Base-by-base conservation (phyloP, 2,113 vertebrate genomes). In the Illadopsis cleaveri region DNA sequence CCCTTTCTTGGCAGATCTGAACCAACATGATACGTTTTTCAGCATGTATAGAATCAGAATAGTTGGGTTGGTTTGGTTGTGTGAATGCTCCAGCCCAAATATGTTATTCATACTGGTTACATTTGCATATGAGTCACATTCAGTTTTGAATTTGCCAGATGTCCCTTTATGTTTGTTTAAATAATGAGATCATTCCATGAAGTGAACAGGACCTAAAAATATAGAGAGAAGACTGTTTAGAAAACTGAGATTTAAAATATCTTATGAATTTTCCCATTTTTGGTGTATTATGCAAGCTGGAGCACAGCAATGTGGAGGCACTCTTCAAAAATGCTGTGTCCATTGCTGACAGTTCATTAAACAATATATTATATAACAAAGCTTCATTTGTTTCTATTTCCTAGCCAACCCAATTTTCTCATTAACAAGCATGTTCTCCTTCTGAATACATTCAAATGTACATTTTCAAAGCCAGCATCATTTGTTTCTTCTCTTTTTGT, bases 161-260 rank as follows among this genome's bases (percentile, higher is more conserved):
- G 70, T 83, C 81, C 33, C 9, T 92, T 92, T 50, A 77, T 94
- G 65, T 92, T 94, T 97, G 80, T 94, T 96, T 96, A 65, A 94
- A 91, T 96, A 90, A 88, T 96, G 61, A 95, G 53, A 82, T 97
- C 82, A 89, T 83, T 96, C 92, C 80, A 66, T 84, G 88, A 90
- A 82, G 64, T 66, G 94, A 96, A 57, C 62, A 53, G 50, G 37
- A 69, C 50, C 86, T 96, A 88, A 93, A 96, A 95, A 89, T 94
- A 76, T 21, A 35, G 28, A 80, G 25, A 45, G 48, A 89, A 57
- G 30, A 18, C 65, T 93, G 42, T 45, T 88, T 86, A 40, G 64
- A 91, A 90, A 75, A 91, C 72, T 12, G 50, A 75, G 30, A 37
- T 60, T 70, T 68, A 28, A 91, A 95, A 94, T 90, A 35, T 11